Evolutionary conservation across 2,113 vertebrate genomes (phyloP).

Genomic region (Otocyon megalotis): DNA sequence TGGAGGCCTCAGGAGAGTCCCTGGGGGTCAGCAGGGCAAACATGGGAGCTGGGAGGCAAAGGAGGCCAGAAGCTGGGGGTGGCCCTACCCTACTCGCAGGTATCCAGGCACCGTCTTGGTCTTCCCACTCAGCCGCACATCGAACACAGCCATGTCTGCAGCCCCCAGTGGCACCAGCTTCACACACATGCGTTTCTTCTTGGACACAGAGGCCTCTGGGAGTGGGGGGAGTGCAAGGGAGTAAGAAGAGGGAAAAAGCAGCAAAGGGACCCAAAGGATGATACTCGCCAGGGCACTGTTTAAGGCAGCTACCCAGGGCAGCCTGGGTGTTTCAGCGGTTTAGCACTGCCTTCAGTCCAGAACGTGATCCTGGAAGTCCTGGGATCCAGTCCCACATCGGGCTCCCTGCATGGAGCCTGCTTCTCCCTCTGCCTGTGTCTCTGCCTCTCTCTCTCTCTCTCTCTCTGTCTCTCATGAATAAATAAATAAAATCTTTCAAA

Average conservation of each 20-base stretch:
- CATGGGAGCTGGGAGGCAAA: neutral
- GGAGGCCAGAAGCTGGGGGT: accelerated
- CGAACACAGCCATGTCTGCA: conserved; percentile 88
- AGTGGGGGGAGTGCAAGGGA: neutral
- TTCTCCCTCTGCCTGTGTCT: too few species aligned
- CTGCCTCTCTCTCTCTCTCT: too few species aligned
- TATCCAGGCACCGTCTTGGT: conserved; percentile 92
- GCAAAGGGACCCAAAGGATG: neutral
- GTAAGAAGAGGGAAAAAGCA: neutral
- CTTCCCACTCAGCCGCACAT: conserved; percentile 91
- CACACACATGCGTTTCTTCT: conserved; percentile 93
- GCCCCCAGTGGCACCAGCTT: conserved; percentile 85
- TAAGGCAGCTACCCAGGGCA: neutral
- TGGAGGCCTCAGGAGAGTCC: neutral
- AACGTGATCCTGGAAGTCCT: too few species aligned
- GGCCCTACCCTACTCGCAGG: conserved; percentile 91
- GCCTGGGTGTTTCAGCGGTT: too few species aligned
- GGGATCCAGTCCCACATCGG: too few species aligned
- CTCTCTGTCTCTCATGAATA: too few species aligned
- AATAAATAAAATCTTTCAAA: too few species aligned
- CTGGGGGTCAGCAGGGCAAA: neutral
- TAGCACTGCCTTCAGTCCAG: too few species aligned
- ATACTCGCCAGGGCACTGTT: neutral
- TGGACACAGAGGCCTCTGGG: conserved; percentile 88
- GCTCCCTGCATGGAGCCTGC: too few species aligned